phyloP scores from a whole-genome alignment of 2,113 vertebrate genomes.

The Hippolais icterina region DNA sequence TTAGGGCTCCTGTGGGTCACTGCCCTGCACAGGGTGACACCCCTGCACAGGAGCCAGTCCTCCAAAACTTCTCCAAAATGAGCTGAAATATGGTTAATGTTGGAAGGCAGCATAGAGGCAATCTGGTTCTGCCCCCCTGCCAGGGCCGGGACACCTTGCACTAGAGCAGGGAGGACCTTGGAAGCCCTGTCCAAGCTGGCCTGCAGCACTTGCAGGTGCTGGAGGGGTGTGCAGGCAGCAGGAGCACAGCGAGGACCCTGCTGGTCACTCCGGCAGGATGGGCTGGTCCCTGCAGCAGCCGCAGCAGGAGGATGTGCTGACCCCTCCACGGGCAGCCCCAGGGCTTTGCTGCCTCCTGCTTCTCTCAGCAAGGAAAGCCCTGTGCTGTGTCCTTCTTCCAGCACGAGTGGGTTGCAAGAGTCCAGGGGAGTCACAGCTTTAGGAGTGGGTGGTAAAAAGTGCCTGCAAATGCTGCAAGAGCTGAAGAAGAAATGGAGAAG shows the following conservation, averaged over 20 bases:
- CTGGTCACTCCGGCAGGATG: fast-evolving
- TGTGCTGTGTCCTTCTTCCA: fast-evolving
- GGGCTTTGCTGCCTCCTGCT: neutral
- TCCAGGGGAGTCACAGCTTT: neutral
- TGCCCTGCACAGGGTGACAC: too few relatives aligned
- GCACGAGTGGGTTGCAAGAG: neutral
- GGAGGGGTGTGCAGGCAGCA: neutral
- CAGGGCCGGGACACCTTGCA: neutral
- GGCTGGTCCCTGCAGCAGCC: neutral
- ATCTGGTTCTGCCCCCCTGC: neutral
- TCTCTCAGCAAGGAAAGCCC: neutral
- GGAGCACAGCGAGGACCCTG: neutral
- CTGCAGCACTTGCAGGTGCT: neutral
- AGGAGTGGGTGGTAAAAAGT: neutral
- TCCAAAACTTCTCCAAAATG: neutral
- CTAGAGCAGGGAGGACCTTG: neutral
- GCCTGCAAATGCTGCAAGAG: neutral
- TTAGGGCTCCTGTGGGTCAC: neutral
- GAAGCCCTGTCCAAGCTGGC: too few relatives aligned
- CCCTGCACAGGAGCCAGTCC: neutral
- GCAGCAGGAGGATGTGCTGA: too few relatives aligned
- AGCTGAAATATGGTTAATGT: neutral
- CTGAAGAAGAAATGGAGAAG: neutral
- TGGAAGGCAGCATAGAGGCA: neutral
- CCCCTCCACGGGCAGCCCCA: fast-evolving